Evolutionary conservation across 1,140 invertebrate genomes (phyloP).

Genomic region (Calliphora vicina): DNA sequence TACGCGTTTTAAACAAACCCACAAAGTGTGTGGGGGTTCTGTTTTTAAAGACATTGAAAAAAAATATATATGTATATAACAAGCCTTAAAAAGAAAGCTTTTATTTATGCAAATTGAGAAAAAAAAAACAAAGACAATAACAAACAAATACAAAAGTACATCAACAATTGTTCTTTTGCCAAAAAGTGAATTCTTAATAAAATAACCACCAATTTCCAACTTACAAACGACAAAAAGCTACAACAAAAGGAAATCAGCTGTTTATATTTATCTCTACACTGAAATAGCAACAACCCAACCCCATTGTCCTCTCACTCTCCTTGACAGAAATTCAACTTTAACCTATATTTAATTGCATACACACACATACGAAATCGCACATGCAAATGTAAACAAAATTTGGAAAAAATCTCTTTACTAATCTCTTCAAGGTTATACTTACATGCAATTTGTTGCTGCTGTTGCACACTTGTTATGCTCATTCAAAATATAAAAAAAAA

Average conservation of each 20-base stretch:
- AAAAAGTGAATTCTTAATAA: background rate
- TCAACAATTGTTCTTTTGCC: background rate
- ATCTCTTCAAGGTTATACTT: slow-evolving; percentile 5
- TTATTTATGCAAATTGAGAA: background rate
- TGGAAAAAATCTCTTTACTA: background rate
- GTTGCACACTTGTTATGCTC: slow-evolving; percentile 19
- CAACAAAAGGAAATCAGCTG: slow-evolving; percentile 4
- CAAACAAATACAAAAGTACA: background rate
- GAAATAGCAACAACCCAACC: background rate
- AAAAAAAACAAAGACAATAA: background rate
- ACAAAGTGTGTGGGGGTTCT: background rate
- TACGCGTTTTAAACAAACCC: background rate
- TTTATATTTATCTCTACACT: background rate
- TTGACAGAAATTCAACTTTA: background rate
- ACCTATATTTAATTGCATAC: background rate
- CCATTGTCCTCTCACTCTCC: background rate
- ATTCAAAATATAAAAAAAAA: background rate
- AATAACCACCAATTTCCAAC: background rate
- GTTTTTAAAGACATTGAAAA: background rate
- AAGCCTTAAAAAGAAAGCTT: background rate
- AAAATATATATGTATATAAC: background rate
- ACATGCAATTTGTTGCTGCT: slow-evolving; percentile 19
- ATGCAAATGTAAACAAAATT: background rate
- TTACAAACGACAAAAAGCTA: background rate
- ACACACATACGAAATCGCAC: background rate